These are phyloP conservation scores for Myathropa florea DNA, from an alignment of 2,888 invertebrate species.

Conservation along the genomic window DNA sequence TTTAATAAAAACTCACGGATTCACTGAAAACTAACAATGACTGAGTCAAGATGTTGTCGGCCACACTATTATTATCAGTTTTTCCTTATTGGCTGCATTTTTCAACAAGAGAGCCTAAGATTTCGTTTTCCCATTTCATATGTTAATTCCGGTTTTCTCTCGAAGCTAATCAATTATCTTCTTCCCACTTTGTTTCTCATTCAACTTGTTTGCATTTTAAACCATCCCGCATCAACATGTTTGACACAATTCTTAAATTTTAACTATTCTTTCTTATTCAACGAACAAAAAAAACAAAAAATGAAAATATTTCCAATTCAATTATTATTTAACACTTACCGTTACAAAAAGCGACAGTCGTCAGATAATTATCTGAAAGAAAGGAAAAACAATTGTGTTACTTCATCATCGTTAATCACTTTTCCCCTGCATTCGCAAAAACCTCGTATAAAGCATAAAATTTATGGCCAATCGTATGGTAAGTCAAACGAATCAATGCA, in stretches of 20 bases:
- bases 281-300: not conserved
- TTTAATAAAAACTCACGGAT: not conserved
- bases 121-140: not conserved
- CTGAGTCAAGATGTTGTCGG: not conserved
- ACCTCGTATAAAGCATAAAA: not conserved
- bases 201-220: not conserved
- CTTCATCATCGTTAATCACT: slow-evolving; percentile 13
- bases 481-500: slow-evolving; percentile 1
- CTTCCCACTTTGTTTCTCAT: not conserved
- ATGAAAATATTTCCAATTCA: not conserved
- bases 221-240: not conserved
- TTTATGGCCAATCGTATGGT: slow-evolving; percentile 15
- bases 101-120: not conserved
- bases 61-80: not conserved
- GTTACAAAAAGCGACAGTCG: slow-evolving; percentile 47
- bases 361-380: slow-evolving; percentile 56
- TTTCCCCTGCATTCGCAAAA: not conserved
- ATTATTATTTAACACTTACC: slow-evolving; percentile 50
- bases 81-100: not conserved
- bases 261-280: not conserved
- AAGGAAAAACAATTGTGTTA: slow-evolving; percentile 20
- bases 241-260: not conserved
- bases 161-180: not conserved
- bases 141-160: not conserved
- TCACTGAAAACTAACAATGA: not conserved